Base-by-base conservation (phyloP, 2,797 vertebrate species). In the Smutsia gigantea region DNA sequence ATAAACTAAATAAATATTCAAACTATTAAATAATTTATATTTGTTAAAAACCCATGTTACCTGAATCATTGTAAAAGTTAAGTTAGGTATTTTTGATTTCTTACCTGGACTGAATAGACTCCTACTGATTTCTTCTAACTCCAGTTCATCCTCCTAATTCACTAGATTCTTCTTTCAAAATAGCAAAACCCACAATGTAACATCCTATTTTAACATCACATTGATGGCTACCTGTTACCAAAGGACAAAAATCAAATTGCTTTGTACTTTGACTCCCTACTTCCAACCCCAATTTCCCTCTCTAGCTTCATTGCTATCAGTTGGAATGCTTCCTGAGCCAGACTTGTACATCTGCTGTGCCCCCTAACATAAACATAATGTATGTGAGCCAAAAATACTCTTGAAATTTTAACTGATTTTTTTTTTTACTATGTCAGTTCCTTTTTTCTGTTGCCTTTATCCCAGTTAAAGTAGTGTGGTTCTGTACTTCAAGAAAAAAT, bases 1-100 rank as follows among this genome's bases (percentile, higher is more conserved):
- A 78, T 85, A 42, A 94, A 55, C 13, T 77, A 91, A 91, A 93
- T 96, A 95, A 83, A 74, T 88, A 95, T 86, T 92, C 27, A 88
- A 87, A 74, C 4, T 90, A 71, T 64, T 92, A 81, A 79, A 49
- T 71, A 90, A 86, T 82, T 92, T 77, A 42, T 53, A 77, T 96
- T 92, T 86, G 1, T 46, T 69, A 78, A 69, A 92, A 82, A 12
- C 3, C 7, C 61, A n/a, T 69, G n/a, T 18, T 88, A 27, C 86
- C 3, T 94, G 34, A 95, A 57, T 94, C 19, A 5, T 25, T 88
- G 8, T 78, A 46, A 79, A 95, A n/a, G 31, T 95, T 75, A 74
- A 39, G 61, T 88, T 84, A 93, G 34, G 29, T 25, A 10, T 49
- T 93, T 15, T 4, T 93, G 15, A 85, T 83, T 59, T 89, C 29